Evolutionary conservation across 1,140 invertebrate genomes (phyloP).

Genomic region (Sipha flava): DNA sequence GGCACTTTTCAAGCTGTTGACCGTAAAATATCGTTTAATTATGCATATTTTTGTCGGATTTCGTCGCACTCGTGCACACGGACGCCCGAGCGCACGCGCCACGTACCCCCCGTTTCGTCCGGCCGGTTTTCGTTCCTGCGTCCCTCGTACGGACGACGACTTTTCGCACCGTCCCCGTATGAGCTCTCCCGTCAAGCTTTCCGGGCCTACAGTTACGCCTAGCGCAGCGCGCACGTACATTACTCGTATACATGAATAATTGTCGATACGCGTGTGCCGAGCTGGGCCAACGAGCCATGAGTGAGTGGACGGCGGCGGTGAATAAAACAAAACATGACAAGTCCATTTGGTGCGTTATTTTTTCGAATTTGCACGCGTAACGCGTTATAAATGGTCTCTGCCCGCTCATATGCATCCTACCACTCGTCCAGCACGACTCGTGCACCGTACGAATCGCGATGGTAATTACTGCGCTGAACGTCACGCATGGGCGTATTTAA

Average conservation of each 20-base stretch:
- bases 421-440: no score
- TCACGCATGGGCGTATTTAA: no score
- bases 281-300: no score
- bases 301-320: not conserved
- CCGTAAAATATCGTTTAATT: conserved; percentile 28
- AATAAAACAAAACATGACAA: conserved; percentile 8
- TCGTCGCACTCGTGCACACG: not conserved
- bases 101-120: not conserved
- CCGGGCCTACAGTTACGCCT: no score
- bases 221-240: no score
- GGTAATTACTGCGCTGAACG: no score
- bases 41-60: conserved; percentile 21
- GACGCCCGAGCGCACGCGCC: no score
- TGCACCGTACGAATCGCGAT: not conserved
- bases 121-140: not conserved
- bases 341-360: conserved; percentile 14
- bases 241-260: no score
- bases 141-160: not conserved
- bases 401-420: not conserved
- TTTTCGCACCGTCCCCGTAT: not conserved
- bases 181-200: not conserved
- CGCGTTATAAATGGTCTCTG: conserved; percentile 5
- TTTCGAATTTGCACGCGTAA: not conserved
- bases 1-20: conserved; percentile 19
- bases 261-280: no score